These are phyloP conservation scores for Orycteropus afer DNA, from an alignment of 2,113 vertebrate species.

Conservation along the genomic window DNA sequence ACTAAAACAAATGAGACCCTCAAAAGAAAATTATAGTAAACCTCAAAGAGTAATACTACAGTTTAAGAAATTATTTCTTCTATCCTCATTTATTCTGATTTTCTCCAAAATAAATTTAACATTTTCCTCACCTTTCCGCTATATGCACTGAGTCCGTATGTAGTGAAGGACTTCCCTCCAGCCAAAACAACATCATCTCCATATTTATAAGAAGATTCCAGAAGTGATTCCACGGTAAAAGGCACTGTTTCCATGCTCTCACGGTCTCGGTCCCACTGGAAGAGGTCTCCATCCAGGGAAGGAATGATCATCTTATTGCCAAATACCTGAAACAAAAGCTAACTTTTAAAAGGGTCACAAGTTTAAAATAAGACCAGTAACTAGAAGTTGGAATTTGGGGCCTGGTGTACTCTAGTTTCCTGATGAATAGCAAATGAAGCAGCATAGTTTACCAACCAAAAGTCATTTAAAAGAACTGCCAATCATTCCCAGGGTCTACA, in stretches of 20 bases:
- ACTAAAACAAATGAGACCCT: constrained; percentile 30
- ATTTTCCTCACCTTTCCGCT: constrained; percentile 92
- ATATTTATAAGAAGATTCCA: constrained; percentile 97
- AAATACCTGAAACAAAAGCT: constrained; percentile 90
- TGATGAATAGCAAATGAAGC: background rate
- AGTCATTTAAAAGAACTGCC: background rate
- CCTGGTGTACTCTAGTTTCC: background rate
- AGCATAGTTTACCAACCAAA: background rate
- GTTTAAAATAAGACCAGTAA: background rate
- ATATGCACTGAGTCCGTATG: constrained; percentile 94
- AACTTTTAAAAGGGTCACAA: background rate
- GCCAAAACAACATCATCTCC: constrained; percentile 97
- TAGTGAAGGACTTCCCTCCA: constrained; percentile 96
- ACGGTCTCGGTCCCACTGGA: constrained; percentile 97
- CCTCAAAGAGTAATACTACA: background rate
- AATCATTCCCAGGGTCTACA: background rate
- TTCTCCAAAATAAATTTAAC: background rate
- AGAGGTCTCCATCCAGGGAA: constrained; percentile 97
- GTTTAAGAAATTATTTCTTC: constrained; percentile 19
- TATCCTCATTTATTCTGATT: background rate
- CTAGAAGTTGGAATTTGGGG: background rate
- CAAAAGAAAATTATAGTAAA: background rate
- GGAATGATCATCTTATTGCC: constrained; percentile 99
- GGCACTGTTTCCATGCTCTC: constrained; percentile 98
- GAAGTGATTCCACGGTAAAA: constrained; percentile 97